These are phyloP conservation scores for Nymphicus hollandicus DNA, from an alignment of 2,113 vertebrate genomes.

Conservation along the genomic window DNA sequence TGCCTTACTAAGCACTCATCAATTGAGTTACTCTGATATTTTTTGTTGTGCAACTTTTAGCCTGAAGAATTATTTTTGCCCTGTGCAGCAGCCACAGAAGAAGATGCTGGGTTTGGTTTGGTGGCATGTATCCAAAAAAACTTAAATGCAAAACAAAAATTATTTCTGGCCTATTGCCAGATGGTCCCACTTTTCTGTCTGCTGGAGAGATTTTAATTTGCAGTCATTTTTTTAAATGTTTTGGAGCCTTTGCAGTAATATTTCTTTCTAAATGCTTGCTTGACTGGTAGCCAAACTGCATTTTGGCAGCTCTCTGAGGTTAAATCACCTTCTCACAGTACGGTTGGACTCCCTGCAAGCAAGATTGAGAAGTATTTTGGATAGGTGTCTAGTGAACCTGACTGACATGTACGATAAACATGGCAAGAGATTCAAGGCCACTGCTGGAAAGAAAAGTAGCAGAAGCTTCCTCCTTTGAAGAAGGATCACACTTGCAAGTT, in stretches of 20 bases:
- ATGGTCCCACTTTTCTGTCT: slow-evolving; percentile 11
- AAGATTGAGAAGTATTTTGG: not conserved
- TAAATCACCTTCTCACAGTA: not conserved
- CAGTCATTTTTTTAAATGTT: not conserved
- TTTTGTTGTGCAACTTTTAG: not conserved
- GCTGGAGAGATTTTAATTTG: not conserved
- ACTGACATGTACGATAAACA: not conserved
- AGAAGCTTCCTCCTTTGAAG: not conserved
- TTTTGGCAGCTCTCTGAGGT: not conserved
- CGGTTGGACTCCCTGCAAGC: not conserved
- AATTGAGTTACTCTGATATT: not conserved
- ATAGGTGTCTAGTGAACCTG: not conserved
- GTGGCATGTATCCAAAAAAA: not conserved
- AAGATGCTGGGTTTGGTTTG: slow-evolving; percentile 27
- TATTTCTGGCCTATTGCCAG: not conserved
- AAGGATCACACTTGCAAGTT: not conserved
- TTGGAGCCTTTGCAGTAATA: not conserved
- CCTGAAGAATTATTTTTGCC: not conserved
- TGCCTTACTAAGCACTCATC: not conserved
- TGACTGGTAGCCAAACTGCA: not conserved
- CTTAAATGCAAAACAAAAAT: not conserved
- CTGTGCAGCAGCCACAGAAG: not conserved
- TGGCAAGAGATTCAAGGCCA: not conserved
- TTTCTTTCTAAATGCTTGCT: not conserved
- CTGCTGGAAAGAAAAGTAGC: not conserved